Evolutionary conservation across 2,113 vertebrate genomes (phyloP).

Genomic region (Tyrannus savana): DNA sequence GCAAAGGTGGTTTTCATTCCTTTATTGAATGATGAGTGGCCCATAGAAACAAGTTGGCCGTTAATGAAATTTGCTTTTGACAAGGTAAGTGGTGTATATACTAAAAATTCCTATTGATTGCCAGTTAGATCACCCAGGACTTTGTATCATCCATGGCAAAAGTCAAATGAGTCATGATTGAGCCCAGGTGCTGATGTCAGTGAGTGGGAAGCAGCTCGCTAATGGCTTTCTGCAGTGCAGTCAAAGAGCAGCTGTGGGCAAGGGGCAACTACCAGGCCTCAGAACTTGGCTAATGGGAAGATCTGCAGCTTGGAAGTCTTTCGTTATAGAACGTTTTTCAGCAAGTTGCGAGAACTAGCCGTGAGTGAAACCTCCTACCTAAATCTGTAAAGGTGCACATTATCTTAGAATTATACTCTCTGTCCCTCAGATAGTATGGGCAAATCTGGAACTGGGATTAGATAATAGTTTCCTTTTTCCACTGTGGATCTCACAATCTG

Average conservation of each 20-base stretch:
- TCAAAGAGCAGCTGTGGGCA: background rate
- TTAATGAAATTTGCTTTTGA: conserved; percentile 4
- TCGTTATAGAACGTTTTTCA: background rate
- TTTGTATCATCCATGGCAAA: background rate
- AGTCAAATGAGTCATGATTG: background rate
- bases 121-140: background rate
- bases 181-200: background rate
- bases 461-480: background rate
- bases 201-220: background rate
- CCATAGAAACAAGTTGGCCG: background rate
- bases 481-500: background rate
- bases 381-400: background rate
- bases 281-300: background rate
- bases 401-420: background rate
- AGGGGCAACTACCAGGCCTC: background rate
- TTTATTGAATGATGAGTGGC: background rate
- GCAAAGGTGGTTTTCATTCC: background rate
- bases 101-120: background rate
- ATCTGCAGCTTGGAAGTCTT: background rate
- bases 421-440: background rate
- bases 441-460: background rate
- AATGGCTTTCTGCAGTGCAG: background rate
- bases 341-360: background rate
- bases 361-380: background rate
- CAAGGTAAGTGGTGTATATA: background rate